These are phyloP conservation scores for Hirtodrosophila alboralis DNA, from an alignment of 2,888 invertebrate genomes.

Conservation along the genomic window DNA sequence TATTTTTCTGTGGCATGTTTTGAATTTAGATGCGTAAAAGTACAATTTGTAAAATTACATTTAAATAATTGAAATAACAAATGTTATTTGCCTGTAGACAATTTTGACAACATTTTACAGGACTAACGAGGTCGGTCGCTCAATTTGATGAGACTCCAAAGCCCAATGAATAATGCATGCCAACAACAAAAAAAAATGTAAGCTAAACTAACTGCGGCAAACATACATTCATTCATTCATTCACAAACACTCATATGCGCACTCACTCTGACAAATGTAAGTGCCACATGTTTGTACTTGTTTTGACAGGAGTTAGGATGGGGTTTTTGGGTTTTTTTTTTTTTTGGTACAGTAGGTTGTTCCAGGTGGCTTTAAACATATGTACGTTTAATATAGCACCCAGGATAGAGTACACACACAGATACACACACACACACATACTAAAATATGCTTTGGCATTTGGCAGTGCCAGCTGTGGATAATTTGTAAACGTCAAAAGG, in stretches of 20 bases:
- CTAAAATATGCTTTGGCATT: conserved; percentile 49
- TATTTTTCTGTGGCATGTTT: conserved; percentile 31
- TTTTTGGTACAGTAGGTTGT: conserved; percentile 20
- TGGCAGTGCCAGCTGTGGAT: conserved; percentile 70
- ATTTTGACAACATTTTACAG: conserved; percentile 62
- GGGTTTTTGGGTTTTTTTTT: background rate
- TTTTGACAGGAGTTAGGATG: conserved; percentile 29
- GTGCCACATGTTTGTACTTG: conserved; percentile 71
- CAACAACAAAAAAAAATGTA: conserved; percentile 1
- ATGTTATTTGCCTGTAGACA: conserved; percentile 63
- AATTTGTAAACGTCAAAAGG: conserved; percentile 78
- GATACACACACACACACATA: no score
- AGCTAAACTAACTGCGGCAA: conserved; percentile 38
- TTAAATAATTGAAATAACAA: conserved; percentile 76
- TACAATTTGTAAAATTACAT: conserved; percentile 73
- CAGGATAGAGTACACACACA: conserved; percentile 31
- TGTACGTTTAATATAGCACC: conserved; percentile 76
- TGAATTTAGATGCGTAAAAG: conserved; percentile 34
- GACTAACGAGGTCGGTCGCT: conserved; percentile 62
- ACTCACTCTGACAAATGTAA: conserved; percentile 60
- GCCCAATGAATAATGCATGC: conserved; percentile 69
- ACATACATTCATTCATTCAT: conserved; percentile 28
- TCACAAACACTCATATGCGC: conserved; percentile 19
- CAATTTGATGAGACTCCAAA: conserved; percentile 72
- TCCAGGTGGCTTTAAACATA: conserved; percentile 65